A percentile compares a stretch with the other conserved stretches of the same genome.
phyloP scores from a whole-genome alignment of 2,797 vertebrate species.

The Acanthiza pusilla region DNA sequence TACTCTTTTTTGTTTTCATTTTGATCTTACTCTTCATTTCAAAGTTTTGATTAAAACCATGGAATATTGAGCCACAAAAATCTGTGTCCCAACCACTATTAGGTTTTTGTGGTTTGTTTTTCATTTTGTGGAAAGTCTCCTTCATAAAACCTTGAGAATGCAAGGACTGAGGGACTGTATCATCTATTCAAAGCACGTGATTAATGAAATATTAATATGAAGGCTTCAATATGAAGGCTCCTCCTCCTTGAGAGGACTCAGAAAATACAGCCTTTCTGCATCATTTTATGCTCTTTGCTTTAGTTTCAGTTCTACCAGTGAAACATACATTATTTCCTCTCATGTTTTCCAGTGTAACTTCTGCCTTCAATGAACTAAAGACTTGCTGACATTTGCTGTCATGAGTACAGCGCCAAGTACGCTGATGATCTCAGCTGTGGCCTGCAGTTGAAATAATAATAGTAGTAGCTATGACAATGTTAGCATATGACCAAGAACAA shows the following conservation, averaged over 20 bases:
- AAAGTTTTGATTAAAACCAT: neutral
- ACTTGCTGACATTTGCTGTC: conserved; percentile 6
- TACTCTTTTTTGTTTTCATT: neutral
- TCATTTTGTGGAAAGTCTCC: neutral
- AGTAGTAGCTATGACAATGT: neutral
- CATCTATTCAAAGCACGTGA: neutral
- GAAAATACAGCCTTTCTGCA: neutral
- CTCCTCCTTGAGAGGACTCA: neutral
- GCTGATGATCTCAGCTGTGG: neutral
- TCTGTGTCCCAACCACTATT: neutral
- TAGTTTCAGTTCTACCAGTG: neutral
- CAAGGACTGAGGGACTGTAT: neutral
- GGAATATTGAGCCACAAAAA: neutral
- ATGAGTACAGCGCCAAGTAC: neutral
- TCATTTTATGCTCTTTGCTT: neutral
- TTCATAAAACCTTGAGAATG: neutral
- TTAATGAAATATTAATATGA: neutral
- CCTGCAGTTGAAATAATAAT: conserved; percentile 13
- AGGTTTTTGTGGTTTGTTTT: neutral
- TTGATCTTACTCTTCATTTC: neutral
- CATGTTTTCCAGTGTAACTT: neutral
- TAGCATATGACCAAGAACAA: conserved; percentile 19
- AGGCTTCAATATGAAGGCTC: neutral
- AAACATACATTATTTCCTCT: neutral
- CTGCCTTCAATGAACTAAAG: neutral